Base-by-base conservation (phyloP, 2,797 vertebrate species). In the Eulemur mongoz region DNA sequence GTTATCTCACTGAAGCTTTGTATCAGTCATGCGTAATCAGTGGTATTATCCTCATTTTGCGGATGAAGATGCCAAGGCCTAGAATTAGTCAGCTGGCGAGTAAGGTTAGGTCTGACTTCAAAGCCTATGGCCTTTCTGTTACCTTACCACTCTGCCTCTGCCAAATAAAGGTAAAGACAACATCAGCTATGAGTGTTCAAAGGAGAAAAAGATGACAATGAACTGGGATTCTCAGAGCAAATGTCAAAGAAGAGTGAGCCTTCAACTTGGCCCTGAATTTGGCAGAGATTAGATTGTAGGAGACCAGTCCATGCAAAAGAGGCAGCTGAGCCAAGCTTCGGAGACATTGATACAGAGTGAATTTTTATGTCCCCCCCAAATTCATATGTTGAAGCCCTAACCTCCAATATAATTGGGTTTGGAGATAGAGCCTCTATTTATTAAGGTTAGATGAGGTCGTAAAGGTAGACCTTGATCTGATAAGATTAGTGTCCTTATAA, bases 41-140 rank as follows among this genome's bases (percentile, higher is more conserved):
- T 94, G 23, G 23, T 69, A 76, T 91, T 83, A 88, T 80, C 11
- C n/a, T 76, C 40, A 79, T 89, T 97, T 97, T 92, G 38, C 52
- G 78, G 82, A 90, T 83, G 72, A 85, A n/a, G 61, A 94, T 63
- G 9, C 14, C 52, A 88, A 75, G 32, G 13, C n/a, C 86, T 59
- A 87, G 69, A 89, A 70, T 92, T 72, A 82, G 65, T 45, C 91
- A 91, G 14, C 59, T 84, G 38, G 23, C 65, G 7, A 90, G 14
- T 70, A 12, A 20, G 11, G 3, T 54, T 93, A 63, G 27, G 22
- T 50, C 32, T 63, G 23, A 85, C 61, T 78, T 9, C 75, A 89
- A 96, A 89, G 45, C 48, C 70, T 81, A 1, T 13, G 7, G n/a
- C 50, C 59, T 82, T 86, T 94, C 78, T 85, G 14, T 94, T 80